Conservation (phyloP, 53 echinoderm and acorn worm genomes). For the Astropecten irregularis region DNA sequence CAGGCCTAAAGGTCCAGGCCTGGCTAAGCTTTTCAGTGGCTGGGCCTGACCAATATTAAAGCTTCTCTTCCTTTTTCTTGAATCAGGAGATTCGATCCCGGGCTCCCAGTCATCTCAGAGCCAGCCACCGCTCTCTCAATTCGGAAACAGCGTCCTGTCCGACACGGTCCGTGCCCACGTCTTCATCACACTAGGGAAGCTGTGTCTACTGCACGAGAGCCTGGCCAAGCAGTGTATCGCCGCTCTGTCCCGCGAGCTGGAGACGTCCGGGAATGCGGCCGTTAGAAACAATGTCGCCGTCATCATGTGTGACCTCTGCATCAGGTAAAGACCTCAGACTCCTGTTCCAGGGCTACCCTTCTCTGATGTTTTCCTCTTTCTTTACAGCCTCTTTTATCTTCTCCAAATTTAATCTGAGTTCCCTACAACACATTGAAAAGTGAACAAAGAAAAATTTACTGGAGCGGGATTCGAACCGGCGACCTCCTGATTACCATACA, state of each 20-base stretch:
- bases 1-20: too few species aligned
- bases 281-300: constrained; percentile 88
- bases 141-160: constrained; percentile 67
- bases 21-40: too few species aligned
- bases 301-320: constrained; percentile 95
- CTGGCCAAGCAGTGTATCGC: constrained; percentile 92
- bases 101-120: constrained; percentile 60
- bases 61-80: neutral
- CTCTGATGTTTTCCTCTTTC: neutral
- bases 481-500: too few species aligned
- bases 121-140: constrained; percentile 87
- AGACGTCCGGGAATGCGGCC: constrained; percentile 70
- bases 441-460: too few species aligned
- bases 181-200: constrained; percentile 91
- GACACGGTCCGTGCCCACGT: constrained; percentile 85
- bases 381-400: too few species aligned
- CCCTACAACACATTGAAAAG: too few species aligned
- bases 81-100: constrained; percentile 29
- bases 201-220: constrained; percentile 86
- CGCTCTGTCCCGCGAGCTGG: constrained; percentile 86
- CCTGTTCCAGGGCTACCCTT: neutral
- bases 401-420: too few species aligned
- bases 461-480: too few species aligned
- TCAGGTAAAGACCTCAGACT: too few species aligned
- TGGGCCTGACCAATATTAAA: too few species aligned